Percentiles rank a stretch among this genome's conserved stretches.
These are phyloP conservation scores for Rhabdomys dilectus DNA, from an alignment of 2,113 vertebrate species.

Conservation along the genomic window DNA sequence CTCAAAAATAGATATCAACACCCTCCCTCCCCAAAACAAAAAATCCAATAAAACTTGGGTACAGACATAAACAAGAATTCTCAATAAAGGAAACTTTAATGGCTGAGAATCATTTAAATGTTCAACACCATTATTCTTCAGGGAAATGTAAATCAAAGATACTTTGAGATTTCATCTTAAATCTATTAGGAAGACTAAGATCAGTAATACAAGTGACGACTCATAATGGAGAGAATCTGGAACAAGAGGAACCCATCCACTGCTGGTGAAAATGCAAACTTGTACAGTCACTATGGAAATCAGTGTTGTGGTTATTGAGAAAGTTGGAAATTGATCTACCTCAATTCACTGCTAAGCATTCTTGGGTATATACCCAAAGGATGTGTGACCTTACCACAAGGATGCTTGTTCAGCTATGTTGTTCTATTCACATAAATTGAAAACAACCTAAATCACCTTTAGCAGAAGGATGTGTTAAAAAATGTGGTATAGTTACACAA, in stretches of 20 bases:
- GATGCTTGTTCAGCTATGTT: neutral
- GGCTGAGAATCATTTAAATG: neutral
- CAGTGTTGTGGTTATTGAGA: neutral
- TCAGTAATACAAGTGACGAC: neutral
- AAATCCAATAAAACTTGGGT: neutral
- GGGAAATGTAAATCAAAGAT: neutral
- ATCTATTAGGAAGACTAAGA: neutral
- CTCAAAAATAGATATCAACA: no score
- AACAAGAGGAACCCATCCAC: neutral
- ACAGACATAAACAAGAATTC: neutral
- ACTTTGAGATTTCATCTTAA: neutral
- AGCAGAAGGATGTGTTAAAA: neutral
- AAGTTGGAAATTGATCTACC: neutral
- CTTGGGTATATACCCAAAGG: neutral
- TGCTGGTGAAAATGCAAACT: neutral
- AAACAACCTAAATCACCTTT: neutral
- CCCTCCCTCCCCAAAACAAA: neutral
- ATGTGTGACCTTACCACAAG: neutral
- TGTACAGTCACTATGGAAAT: no score
- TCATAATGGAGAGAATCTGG: neutral
- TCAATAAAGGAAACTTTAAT: neutral
- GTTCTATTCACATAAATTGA: neutral
- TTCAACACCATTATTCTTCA: neutral
- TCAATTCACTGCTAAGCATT: neutral
- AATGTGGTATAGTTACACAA: neutral